Evolutionary conservation across 30 jellyfish, hydroid and myxozoan species (phyloP), one percentile per base, ranked within the genome.

Genomic region (Mastigias papua): DNA sequence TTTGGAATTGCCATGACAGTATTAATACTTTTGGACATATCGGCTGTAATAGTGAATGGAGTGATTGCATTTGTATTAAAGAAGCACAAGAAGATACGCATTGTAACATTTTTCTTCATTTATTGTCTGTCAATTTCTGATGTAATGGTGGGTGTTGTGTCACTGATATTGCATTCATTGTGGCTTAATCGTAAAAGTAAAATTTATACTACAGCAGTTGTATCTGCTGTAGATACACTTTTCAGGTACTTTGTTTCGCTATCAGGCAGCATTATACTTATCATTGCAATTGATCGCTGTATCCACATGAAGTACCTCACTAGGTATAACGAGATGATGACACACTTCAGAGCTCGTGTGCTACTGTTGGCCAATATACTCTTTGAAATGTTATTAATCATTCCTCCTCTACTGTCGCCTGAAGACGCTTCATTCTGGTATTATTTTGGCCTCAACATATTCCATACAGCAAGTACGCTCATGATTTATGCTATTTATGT

Each of bases 251-350:
- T 22, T 27, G n/a, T 22, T 7, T 1, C 7, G 15, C 4, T 25
- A 7, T 63, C 74, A 1, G 74, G 46, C 1, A 37, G 42, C 23
- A 7, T 63, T 1, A 63, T 63, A 2, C 23, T 63, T 2, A 63
- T 63, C 37, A 25, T 63, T 20, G 35, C 74, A 1, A 19, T 63
- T 63, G 74, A 63, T 63, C 37, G 74, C 1, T 63, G 74, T 42
- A 23, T 63, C 42, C 74, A 63, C 23, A 63, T 63, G 74, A 63
- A 63, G 20, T 63, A 63, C 20, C 74, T 63, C 4, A 63, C 5
- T 42, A 63, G 23, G 23, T 63, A 63, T 20, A 63, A 20, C 74
- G 23, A 37, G 13, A n/a, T 63, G 15, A 63, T 63, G 74, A 63
- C 37, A n/a, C 35, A 9, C 8, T 63, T 19, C 19, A 63, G 74